A percentile compares a stretch with the other conserved stretches of the same genome.
phyloP scores from a whole-genome alignment of 2,797 vertebrate species.

The Spondyliosoma cantharus region DNA sequence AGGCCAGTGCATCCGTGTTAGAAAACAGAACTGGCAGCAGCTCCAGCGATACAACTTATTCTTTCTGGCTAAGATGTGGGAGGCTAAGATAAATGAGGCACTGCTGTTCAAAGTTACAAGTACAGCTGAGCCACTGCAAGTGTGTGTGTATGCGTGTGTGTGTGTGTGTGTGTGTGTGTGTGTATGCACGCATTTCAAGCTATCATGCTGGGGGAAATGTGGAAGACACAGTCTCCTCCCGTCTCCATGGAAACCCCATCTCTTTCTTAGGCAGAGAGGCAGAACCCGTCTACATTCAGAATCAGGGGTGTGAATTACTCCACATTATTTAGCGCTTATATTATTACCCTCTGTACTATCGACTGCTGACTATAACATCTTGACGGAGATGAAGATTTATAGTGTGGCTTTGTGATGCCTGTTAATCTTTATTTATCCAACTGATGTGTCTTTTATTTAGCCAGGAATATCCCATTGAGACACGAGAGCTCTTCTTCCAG shows the following conservation, averaged over 20 bases:
- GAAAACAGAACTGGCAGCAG: constrained; percentile 2
- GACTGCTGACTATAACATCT: constrained; percentile 31
- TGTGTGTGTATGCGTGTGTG: constrained; percentile 45
- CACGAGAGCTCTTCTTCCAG: too few species aligned
- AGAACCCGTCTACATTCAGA: constrained; percentile 74
- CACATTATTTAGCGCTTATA: constrained; percentile 63
- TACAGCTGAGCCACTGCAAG: constrained; percentile 66
- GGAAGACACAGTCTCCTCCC: constrained; percentile 83
- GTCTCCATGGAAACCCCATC: constrained; percentile 86
- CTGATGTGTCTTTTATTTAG: too few species aligned
- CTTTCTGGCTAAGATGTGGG: constrained; percentile 38
- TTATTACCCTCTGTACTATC: constrained; percentile 40
- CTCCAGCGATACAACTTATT: constrained; percentile 32
- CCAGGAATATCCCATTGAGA: too few species aligned
- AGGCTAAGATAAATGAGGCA: constrained; percentile 48
- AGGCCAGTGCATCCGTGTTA: neutral
- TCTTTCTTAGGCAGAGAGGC: constrained; percentile 77
- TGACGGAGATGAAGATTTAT: constrained; percentile 32
- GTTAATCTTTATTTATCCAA: neutral
- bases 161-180: constrained; percentile 5
- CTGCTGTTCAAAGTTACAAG: constrained; percentile 64
- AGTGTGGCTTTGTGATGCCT: neutral
- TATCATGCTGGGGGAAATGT: constrained; percentile 77
- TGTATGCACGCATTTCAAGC: constrained; percentile 67
- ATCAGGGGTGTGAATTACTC: constrained; percentile 72